These are phyloP conservation scores for Lampropteryx suffumata DNA, from an alignment of 2,888 invertebrate species.

Conservation along the genomic window DNA sequence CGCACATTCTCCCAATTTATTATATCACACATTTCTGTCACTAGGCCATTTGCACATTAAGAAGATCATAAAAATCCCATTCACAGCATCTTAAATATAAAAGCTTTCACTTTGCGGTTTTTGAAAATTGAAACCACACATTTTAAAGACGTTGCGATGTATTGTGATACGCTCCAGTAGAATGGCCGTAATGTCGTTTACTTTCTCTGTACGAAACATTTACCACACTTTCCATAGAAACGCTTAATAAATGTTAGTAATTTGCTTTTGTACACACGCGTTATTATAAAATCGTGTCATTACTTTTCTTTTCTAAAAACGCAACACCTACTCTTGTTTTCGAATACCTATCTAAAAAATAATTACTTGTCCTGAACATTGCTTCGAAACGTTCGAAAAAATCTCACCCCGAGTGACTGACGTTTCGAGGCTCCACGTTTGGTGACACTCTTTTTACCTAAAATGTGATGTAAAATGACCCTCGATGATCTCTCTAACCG, in stretches of 20 bases:
- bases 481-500: no score
- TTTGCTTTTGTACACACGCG: constrained; percentile 8
- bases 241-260: constrained; percentile 23
- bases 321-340: no score
- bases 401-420: no score
- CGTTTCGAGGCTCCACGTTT: no score
- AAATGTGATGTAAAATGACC: no score
- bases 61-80: constrained; percentile 38
- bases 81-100: constrained; percentile 31
- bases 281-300: constrained; percentile 12
- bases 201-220: constrained; percentile 36
- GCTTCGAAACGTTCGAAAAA: no score
- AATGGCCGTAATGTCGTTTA: constrained; percentile 41
- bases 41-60: constrained; percentile 40
- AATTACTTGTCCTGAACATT: no score
- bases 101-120: constrained; percentile 64
- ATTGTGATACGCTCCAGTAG: constrained; percentile 58
- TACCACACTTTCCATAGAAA: constrained; percentile 39
- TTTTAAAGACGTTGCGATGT: constrained; percentile 51
- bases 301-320: not conserved
- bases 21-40: constrained; percentile 25
- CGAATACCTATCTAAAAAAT: no score
- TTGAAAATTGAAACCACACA: constrained; percentile 57
- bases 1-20: constrained; percentile 26
- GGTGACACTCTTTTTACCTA: no score